Percentiles rank a stretch among this genome's conserved stretches.
Conservation (phyloP, 2,113 vertebrate genomes). For the Dasyornis broadbenti region DNA sequence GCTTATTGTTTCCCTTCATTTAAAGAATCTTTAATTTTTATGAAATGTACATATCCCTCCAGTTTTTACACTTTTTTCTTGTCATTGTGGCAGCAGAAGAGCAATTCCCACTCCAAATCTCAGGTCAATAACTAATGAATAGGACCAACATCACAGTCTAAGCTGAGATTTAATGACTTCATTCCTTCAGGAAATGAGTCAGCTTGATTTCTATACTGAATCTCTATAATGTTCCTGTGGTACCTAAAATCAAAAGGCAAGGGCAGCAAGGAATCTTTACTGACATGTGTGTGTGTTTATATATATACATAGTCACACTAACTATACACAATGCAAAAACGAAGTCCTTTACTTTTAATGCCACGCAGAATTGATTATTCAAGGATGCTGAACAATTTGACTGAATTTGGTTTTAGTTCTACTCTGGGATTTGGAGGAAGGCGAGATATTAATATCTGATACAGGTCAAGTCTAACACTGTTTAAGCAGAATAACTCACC, state of each 20-base stretch:
- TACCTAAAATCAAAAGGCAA: not conserved
- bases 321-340: not conserved
- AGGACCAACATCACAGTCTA: not conserved
- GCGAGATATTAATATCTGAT: not conserved
- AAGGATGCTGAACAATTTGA: not conserved
- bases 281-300: not conserved
- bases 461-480: not conserved
- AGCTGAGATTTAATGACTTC: not conserved
- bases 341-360: not conserved
- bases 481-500: not conserved
- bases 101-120: not conserved
- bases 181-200: not conserved
- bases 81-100: not conserved
- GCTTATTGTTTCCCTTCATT: not conserved
- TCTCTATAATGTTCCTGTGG: not conserved
- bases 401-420: not conserved
- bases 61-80: not conserved
- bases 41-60: not conserved
- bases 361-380: not conserved
- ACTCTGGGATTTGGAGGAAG: not conserved
- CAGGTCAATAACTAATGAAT: not conserved
- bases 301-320: not conserved
- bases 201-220: not conserved
- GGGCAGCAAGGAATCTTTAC: not conserved
- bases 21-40: not conserved